phyloP scores from a whole-genome alignment of 2,888 invertebrate species.

The Pristionchus exspectatus region DNA sequence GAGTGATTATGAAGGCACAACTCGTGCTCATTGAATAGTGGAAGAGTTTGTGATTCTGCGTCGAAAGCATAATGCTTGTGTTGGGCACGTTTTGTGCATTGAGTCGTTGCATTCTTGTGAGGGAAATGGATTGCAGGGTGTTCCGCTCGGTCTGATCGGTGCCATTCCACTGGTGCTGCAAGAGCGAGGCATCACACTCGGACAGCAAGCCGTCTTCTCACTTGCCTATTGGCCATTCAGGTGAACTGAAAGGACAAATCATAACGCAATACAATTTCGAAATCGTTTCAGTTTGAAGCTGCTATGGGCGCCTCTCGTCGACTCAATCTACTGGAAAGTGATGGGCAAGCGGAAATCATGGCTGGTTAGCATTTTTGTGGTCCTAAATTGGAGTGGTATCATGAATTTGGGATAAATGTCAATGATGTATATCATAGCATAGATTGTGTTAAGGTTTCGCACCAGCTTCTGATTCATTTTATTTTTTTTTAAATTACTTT shows the following conservation, averaged over 20 bases:
- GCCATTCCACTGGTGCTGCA: conserved; percentile 96
- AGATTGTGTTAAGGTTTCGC: no score
- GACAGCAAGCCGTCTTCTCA: conserved; percentile 87
- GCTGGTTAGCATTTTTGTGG: conserved; percentile 83
- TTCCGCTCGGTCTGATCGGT: conserved; percentile 92
- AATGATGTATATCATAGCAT: no score
- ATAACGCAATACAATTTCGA: no score
- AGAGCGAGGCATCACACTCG: conserved; percentile 92
- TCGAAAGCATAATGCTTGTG: neutral
- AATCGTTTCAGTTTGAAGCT: conserved; percentile 87
- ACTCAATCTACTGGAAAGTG: conserved; percentile 87
- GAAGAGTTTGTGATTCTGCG: neutral
- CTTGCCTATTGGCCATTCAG: conserved; percentile 85
- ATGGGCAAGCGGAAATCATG: conserved; percentile 85
- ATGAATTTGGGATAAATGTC: no score
- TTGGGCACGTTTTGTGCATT: no score
- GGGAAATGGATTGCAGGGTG: conserved; percentile 84
- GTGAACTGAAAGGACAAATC: conserved; percentile 70
- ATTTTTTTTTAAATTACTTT: no score
- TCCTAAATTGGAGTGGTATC: no score
- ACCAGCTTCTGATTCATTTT: no score
- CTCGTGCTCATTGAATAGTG: no score
- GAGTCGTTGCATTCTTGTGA: no score
- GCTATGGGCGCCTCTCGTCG: conserved; percentile 98
- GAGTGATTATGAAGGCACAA: no score